These are phyloP conservation scores for Champsocephalus gunnari DNA, from an alignment of 2,797 vertebrate genomes.

Conservation along the genomic window DNA sequence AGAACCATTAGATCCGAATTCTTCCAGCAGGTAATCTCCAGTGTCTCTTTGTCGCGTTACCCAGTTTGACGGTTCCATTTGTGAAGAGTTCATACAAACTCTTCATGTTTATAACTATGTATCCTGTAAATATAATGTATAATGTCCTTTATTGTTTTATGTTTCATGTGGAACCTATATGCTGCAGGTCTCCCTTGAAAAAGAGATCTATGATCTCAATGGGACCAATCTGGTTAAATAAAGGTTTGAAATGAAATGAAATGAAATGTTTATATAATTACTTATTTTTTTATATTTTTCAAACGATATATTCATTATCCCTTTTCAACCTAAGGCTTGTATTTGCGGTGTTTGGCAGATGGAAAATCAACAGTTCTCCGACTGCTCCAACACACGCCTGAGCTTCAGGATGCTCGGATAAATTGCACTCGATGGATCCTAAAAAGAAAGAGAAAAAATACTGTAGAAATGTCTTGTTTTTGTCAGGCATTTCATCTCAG, in stretches of 20 bases:
- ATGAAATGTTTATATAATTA: rapidly evolving
- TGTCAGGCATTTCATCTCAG: neutral
- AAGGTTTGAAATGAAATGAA: no score
- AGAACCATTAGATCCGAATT: rapidly evolving
- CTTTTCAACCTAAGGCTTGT: rapidly evolving
- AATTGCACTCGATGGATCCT: constrained; percentile 30
- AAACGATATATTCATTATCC: neutral
- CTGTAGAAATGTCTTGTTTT: neutral
- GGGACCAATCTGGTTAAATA: no score
- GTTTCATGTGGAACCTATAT: no score
- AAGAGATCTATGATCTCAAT: no score
- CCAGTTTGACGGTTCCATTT: constrained; percentile 5
- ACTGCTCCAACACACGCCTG: constrained; percentile 24
- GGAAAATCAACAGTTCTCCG: constrained; percentile 24
- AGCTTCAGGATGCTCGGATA: neutral
- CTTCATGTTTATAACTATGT: rapidly evolving
- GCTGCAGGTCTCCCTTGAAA: no score
- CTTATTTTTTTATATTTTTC: rapidly evolving
- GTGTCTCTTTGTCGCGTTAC: constrained; percentile 4
- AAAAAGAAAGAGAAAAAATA: neutral
- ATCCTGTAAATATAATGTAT: no score
- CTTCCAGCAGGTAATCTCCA: constrained; percentile 27
- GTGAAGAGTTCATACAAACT: neutral
- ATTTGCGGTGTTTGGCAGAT: neutral
- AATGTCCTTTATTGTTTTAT: no score